Conservation (phyloP, 2,113 vertebrate genomes). For the Campylorhamphus procurvoides region DNA sequence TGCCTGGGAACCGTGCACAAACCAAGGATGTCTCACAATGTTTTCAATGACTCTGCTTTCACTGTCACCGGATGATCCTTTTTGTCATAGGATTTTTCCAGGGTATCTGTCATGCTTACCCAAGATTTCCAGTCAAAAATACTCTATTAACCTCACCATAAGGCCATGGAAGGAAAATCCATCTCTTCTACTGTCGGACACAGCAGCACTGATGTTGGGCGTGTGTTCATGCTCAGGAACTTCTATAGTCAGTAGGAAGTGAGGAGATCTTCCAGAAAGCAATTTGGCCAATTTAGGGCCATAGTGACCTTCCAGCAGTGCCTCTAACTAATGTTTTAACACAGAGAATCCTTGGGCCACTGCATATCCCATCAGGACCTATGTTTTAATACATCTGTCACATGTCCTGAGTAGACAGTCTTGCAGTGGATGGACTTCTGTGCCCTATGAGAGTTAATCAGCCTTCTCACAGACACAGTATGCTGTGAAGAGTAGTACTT, state of each 20-base stretch:
- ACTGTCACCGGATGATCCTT: neutral
- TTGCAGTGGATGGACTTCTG: neutral
- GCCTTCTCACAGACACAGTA: neutral
- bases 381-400: neutral
- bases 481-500: neutral
- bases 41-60: neutral
- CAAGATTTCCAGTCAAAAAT: neutral
- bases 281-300: neutral
- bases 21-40: neutral
- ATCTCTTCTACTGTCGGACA: neutral
- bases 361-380: neutral
- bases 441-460: neutral
- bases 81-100: neutral
- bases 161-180: neutral
- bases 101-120: neutral
- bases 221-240: neutral
- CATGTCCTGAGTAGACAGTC: neutral
- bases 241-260: neutral
- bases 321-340: neutral
- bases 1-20: neutral
- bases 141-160: neutral
- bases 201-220: fast-evolving
- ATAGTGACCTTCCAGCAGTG: neutral
- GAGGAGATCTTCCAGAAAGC: neutral
- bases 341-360: neutral